These are phyloP conservation scores for Barypeithes pellucidus DNA, from an alignment of 2,888 invertebrate species.

Conservation along the genomic window DNA sequence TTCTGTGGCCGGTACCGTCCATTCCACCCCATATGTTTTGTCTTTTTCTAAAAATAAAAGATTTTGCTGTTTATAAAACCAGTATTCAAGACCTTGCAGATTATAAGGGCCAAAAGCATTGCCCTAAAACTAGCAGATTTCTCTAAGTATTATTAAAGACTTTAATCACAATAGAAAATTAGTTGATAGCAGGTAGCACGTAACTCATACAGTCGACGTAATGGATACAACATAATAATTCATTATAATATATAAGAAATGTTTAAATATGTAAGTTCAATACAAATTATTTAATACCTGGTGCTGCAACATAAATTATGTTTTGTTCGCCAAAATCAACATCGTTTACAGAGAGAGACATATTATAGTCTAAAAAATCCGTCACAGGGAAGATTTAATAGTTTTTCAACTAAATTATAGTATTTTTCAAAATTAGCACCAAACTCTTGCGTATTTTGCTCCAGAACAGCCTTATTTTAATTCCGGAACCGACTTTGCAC, in stretches of 20 bases:
- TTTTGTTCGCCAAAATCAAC: conserved; percentile 40
- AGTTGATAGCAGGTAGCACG: no score
- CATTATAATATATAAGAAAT: no score
- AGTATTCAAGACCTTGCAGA: no score
- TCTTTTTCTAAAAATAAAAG: conserved; percentile 2
- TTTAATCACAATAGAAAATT: no score
- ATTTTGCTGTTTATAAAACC: no score
- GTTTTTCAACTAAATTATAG: not conserved
- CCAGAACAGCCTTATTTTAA: conserved; percentile 5
- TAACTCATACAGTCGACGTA: no score
- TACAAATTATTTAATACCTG: not conserved
- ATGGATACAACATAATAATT: no score
- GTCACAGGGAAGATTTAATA: not conserved
- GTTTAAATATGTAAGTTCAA: not conserved
- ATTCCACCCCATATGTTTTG: conserved; percentile 29
- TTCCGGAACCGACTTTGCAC: not conserved
- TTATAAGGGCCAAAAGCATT: no score
- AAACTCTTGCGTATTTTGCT: conserved; percentile 28
- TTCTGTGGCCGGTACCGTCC: conserved; percentile 36
- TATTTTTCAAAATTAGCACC: not conserved
- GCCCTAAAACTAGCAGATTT: no score
- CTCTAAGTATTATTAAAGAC: no score
- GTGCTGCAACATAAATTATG: conserved; percentile 44
- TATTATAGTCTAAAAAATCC: not conserved
- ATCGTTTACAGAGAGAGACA: conserved; percentile 16